A percentile compares a stretch with the other conserved stretches of the same genome.
Conservation (phyloP, 2,888 invertebrate species). For the Stenichneumon culpator region DNA sequence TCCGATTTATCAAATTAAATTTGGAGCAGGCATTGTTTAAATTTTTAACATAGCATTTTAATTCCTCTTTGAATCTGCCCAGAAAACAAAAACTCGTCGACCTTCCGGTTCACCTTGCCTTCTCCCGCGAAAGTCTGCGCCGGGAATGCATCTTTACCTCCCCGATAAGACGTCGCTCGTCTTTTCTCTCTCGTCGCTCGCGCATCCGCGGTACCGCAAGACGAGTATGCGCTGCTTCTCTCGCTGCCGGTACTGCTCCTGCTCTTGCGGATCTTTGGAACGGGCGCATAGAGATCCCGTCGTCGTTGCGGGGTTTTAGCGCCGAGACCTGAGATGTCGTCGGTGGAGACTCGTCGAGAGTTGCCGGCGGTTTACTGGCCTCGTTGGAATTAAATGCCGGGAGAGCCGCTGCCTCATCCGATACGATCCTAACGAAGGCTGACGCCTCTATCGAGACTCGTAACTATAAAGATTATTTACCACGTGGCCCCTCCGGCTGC, state of each 20-base stretch:
- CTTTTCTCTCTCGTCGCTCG: conserved; percentile 38
- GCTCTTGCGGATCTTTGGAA: conserved; percentile 31
- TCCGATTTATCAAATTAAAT: background rate
- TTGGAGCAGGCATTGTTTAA: background rate
- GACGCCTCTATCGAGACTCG: conserved; percentile 70
- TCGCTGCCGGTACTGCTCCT: conserved; percentile 14
- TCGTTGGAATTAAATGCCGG: conserved; percentile 57
- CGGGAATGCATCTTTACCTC: conserved; percentile 53
- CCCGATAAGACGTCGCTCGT: conserved; percentile 44
- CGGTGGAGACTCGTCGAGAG: conserved; percentile 3
- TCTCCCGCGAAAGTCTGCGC: conserved; percentile 32
- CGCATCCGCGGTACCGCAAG: conserved; percentile 27
- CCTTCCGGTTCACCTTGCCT: conserved; percentile 41
- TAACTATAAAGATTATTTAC: conserved; percentile 73
- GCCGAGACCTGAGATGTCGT: conserved; percentile 37
- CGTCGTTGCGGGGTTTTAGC: conserved; percentile 29
- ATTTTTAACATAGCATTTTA: background rate
- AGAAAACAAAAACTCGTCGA: conserved; percentile 17
- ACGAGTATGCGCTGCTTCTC: conserved; percentile 24
- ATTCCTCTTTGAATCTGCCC: background rate
- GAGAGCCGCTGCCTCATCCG: conserved; percentile 44
- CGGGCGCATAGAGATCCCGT: conserved; percentile 36
- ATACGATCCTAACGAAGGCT: conserved; percentile 70
- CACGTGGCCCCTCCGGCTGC: conserved; percentile 69
- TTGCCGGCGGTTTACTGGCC: conserved; percentile 45